These are phyloP conservation scores for Raja brachyura DNA, from an alignment of 2,113 vertebrate species.

Conservation along the genomic window DNA sequence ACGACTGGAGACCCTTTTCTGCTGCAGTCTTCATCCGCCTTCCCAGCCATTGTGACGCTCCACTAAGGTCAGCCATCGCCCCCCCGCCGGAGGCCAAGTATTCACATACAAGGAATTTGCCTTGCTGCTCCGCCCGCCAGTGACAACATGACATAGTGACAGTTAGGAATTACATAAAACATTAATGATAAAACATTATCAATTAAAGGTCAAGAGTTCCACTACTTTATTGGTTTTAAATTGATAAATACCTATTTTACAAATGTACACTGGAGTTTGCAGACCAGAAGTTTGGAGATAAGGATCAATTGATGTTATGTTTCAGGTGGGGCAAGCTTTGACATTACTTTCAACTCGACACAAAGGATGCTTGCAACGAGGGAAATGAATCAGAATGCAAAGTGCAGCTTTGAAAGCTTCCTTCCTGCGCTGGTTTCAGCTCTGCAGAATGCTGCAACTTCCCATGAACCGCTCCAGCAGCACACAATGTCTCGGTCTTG, in stretches of 20 bases:
- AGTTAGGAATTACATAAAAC: too few relatives aligned
- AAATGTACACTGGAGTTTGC: neutral
- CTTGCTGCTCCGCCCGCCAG: too few relatives aligned
- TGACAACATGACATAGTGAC: too few relatives aligned
- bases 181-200: too few relatives aligned
- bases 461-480: neutral
- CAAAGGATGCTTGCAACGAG: neutral
- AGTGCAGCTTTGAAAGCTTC: neutral
- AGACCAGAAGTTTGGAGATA: neutral
- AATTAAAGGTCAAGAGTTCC: neutral
- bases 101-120: too few relatives aligned
- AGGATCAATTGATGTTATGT: neutral
- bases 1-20: too few relatives aligned
- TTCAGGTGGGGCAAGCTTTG: neutral
- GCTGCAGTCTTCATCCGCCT: too few relatives aligned
- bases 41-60: too few relatives aligned
- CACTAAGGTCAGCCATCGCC: too few relatives aligned
- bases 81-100: too few relatives aligned
- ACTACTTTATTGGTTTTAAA: neutral
- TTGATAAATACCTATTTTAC: constrained; percentile 13
- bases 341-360: neutral
- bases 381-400: neutral
- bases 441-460: neutral
- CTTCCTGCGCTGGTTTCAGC: neutral
- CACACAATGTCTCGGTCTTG: neutral